Evolutionary conservation across 1,140 invertebrate genomes (phyloP).

Genomic region (Zophobas morio): DNA sequence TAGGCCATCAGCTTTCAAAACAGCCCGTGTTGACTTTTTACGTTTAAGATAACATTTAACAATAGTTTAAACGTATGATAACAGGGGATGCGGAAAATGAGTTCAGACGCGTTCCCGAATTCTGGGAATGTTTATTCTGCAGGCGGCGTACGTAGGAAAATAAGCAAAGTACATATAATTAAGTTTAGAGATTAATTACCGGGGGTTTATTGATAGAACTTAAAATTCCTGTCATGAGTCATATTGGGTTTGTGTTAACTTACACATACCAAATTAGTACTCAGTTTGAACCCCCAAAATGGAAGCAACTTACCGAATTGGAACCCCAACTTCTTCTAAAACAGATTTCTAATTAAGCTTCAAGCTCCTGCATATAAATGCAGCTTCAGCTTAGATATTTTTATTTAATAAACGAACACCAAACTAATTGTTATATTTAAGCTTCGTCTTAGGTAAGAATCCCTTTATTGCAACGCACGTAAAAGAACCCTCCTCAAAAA

Average conservation of each 20-base stretch:
- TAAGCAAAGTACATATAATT: constrained; percentile 35
- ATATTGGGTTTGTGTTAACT: constrained; percentile 54
- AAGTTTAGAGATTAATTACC: constrained; percentile 47
- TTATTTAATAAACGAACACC: neutral
- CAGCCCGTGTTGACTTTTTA: constrained; percentile 21
- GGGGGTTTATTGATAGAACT: constrained; percentile 40
- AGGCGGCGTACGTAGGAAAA: constrained; percentile 10
- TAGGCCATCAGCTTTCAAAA: neutral
- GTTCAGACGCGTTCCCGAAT: neutral
- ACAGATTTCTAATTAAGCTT: too few species aligned
- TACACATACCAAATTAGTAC: constrained; percentile 54
- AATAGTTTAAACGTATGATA: constrained; percentile 25
- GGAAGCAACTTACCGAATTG: neutral
- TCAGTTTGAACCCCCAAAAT: neutral
- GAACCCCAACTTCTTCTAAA: too few species aligned
- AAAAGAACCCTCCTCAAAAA: neutral
- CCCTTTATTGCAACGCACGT: too few species aligned
- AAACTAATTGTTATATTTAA: too few species aligned
- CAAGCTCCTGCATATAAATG: too few species aligned
- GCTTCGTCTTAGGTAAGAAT: too few species aligned
- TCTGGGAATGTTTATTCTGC: constrained; percentile 26
- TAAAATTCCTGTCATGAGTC: constrained; percentile 50
- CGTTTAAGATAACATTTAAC: constrained; percentile 17
- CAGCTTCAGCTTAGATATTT: neutral
- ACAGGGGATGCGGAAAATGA: neutral